Base-by-base conservation (phyloP, 2,888 invertebrate species). In the Hoplodrina blanda region DNA sequence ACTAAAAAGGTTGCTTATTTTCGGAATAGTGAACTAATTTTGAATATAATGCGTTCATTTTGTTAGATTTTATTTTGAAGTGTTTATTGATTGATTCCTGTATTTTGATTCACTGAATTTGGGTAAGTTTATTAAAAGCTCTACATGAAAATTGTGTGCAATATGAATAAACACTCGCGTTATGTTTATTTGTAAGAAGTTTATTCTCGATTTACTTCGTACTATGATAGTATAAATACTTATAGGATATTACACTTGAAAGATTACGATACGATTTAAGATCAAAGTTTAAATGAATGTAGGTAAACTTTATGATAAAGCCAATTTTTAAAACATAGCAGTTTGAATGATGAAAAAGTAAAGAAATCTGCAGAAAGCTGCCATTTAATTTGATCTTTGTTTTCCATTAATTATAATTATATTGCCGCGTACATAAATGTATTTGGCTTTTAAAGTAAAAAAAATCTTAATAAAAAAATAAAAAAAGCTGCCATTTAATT, bases 71-170 rank as follows among this genome's bases (percentile, higher is more conserved):
- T 46, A 37, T 69, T 61, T 11, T n/a, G 19, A 25, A 59, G 62
- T 59, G 53, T 20, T 6, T 77, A 77, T 77, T 77, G 76, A 77
- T 77, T 75, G 53, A 69, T 57, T 50, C 60, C 44, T 54, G 55
- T 80, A 69, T 75, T 75, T 77, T 69, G 57, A 46, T 64, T 55
- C 56, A 25, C 41, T 19, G 55, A 61, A 64, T 64, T 80, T 37
- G 19, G 76, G 76, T 77, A 69, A 77, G 76, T 77, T 73, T 59
- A 75, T 37, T 57, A 61, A 1, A 15, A 57, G 33, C 19, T 56
- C 33, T 53, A 7, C 3, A 61, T 56, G 15, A 60, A 46, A 52
- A 69, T 56, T 76, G 50, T 68, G 49, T 19, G 25, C 44, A 17
- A 46, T 57, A 19, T 15, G 50, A 72, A 37, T 67, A 72, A 65